Percentiles rank a stretch among this genome's conserved stretches.
Conservation (phyloP, 2,888 invertebrate species). For the Timandra comae region DNA sequence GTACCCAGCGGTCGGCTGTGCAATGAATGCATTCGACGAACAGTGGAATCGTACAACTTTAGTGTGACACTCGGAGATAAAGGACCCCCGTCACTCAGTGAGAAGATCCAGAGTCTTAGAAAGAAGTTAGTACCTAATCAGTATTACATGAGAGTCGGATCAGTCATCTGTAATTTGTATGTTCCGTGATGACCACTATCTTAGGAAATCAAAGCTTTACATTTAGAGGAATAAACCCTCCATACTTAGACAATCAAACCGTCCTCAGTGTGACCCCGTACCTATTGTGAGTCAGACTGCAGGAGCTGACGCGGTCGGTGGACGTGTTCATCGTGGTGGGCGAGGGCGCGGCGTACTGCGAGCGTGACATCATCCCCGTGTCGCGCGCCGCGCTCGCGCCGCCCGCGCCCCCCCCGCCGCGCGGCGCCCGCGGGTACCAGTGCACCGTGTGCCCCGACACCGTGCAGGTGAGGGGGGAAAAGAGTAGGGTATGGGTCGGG, state of each 20-base stretch:
- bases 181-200: no score
- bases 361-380: conserved; percentile 68
- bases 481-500: no score
- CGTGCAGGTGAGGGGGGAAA: conserved; percentile 40
- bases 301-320: conserved; percentile 64
- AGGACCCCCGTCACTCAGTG: conserved; percentile 52
- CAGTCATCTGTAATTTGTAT: no score
- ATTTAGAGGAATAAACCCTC: no score
- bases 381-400: conserved; percentile 55
- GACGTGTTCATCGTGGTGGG: conserved; percentile 69
- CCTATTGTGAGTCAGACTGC: no score
- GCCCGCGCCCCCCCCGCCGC: conserved; percentile 44
- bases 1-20: conserved; percentile 58
- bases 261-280: no score
- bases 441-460: conserved; percentile 61
- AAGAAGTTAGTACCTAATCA: conserved; percentile 36
- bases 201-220: background rate
- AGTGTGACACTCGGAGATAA: conserved; percentile 38
- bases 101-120: conserved; percentile 58
- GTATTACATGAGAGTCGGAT: no score
- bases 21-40: conserved; percentile 43
- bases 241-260: no score
- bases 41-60: conserved; percentile 55
- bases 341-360: conserved; percentile 44
- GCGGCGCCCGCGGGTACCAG: conserved; percentile 59